These are phyloP conservation scores for Scomberomorus guttatus DNA, from an alignment of 2,797 vertebrate species.

Conservation along the genomic window DNA sequence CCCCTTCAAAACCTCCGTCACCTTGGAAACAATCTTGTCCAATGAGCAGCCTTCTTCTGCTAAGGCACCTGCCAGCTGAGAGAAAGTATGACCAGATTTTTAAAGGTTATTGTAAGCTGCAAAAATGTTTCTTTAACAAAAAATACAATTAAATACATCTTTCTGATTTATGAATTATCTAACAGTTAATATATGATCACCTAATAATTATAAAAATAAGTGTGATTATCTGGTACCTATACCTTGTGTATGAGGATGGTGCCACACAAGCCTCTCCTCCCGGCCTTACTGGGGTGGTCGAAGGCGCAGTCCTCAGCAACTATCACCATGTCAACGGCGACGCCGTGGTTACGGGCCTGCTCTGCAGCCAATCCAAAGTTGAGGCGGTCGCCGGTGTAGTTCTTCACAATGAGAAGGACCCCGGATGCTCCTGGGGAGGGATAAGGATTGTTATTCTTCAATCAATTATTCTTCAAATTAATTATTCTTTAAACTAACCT, in stretches of 20 bases:
- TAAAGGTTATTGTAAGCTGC: too few species aligned
- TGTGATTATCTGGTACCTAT: too few species aligned
- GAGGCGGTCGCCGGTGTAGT: slow-evolving; percentile 96
- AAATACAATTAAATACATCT: too few species aligned
- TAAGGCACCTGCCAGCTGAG: slow-evolving; percentile 92
- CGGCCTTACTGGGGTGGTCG: slow-evolving; percentile 87
- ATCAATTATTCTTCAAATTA: too few species aligned
- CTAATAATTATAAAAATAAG: too few species aligned
- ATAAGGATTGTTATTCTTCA: not conserved
- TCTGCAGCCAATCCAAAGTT: slow-evolving; percentile 95
- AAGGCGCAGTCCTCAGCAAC: slow-evolving; percentile 95
- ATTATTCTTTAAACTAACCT: too few species aligned
- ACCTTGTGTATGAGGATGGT: slow-evolving; percentile 95
- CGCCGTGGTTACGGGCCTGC: slow-evolving; percentile 87
- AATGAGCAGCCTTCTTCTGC: slow-evolving; percentile 90
- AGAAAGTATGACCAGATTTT: not conserved
- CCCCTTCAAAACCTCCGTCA: slow-evolving; percentile 76
- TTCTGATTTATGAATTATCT: too few species aligned
- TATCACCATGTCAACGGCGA: slow-evolving; percentile 89
- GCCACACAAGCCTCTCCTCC: slow-evolving; percentile 93
- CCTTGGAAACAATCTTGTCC: slow-evolving; percentile 85
- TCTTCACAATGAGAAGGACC: slow-evolving; percentile 94
- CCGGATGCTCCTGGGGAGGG: slow-evolving; percentile 83
- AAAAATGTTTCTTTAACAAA: too few species aligned
- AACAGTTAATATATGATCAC: too few species aligned